Base-by-base conservation (phyloP, 23 tunicate species). In the Ascidia mentula region DNA sequence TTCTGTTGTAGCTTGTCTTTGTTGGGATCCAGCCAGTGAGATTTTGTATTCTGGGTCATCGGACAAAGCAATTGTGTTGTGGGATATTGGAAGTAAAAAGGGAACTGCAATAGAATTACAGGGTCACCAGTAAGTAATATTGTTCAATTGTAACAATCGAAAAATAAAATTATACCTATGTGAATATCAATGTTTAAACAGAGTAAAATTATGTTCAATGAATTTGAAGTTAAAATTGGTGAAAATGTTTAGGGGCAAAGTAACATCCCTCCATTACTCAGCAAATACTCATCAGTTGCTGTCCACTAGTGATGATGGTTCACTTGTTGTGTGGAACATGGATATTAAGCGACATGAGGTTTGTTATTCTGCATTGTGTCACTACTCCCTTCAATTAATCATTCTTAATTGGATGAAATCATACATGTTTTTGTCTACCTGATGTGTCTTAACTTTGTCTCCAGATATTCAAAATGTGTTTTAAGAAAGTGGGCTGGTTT, bases 51-150 rank as follows among this genome's bases (percentile, higher is more conserved):
- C 98, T 37, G 95, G 95, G 17, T 81, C 92, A 9, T 46, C 74
- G n/a, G 99, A 95, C 77, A 90, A 90, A 79, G 61, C 86, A 17
- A 86, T 95, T 34, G 87, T 95, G 69, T 69, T 90, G 80, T 95
- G 99, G 99, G 99, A 95, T 61, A 95, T 95, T 69, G 99, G 99
- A n/a, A 86, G 99, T 65, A 77, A 87, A 46, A 86, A 90, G 40
- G 99, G 99, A 69, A 86, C 87, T 30, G 90, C 95, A 32, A 86
- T 95, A 35, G 96, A 90, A 69, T 77, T 95, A n/a, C 96, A 95
- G 72, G 99, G 92, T 33, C 99, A 95, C 45, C 35, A 40, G 81
- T 86, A 74, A 71, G 87, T 34, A 9, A 53, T 9, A n/a, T n/a
- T n/a, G n/a, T n/a, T n/a, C n/a, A n/a, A n/a, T n/a, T n/a, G n/a